These are phyloP conservation scores for Stegodyphus dumicola DNA, from an alignment of 1,140 invertebrate genomes.

Conservation along the genomic window DNA sequence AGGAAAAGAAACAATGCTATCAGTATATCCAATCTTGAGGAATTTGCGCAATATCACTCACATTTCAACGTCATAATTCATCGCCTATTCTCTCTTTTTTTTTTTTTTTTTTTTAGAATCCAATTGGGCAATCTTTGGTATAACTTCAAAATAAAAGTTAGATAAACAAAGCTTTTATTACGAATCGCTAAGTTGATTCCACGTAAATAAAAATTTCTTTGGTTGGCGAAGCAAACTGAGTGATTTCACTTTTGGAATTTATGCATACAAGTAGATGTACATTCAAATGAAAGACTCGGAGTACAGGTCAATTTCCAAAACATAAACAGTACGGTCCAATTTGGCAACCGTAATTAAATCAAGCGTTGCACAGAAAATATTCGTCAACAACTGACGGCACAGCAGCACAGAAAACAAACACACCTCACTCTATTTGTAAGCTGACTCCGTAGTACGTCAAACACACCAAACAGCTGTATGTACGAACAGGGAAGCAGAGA, in stretches of 20 bases:
- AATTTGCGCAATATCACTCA: background rate
- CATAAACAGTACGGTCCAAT: background rate
- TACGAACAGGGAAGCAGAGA: background rate
- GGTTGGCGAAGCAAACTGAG: background rate
- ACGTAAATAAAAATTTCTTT: background rate
- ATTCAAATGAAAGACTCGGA: no score
- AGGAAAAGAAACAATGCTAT: background rate
- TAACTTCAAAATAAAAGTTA: background rate
- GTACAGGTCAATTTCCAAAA: background rate
- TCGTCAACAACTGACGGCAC: background rate
- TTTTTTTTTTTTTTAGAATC: no score
- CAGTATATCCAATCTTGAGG: background rate
- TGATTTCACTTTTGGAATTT: background rate
- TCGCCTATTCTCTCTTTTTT: background rate
- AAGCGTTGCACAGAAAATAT: background rate
- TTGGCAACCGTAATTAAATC: background rate
- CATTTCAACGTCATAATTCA: background rate
- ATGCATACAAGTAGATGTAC: background rate
- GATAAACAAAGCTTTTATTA: background rate
- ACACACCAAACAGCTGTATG: background rate
- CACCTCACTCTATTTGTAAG: background rate
- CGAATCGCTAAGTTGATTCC: background rate
- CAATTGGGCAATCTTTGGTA: background rate
- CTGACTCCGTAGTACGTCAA: background rate
- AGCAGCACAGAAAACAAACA: background rate